Conservation (phyloP, 2,888 invertebrate genomes). For the Plagodis dolabraria region DNA sequence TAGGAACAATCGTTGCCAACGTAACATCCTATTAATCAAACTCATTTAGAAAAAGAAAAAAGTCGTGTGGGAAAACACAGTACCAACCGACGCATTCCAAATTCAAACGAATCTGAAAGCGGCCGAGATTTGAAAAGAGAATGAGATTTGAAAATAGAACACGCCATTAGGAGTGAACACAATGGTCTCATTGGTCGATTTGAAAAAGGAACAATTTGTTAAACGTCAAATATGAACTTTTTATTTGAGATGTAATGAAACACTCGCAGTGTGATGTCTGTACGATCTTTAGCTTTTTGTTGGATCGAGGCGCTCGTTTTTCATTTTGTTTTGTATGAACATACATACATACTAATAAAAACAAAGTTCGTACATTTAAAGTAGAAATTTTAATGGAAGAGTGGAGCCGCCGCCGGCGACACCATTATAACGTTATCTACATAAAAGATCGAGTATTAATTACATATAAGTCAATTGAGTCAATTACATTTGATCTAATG, state of each 20-base stretch:
- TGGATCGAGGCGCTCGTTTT: conserved; percentile 70
- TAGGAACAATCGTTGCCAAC: conserved; percentile 63
- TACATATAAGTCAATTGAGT: conserved; percentile 54
- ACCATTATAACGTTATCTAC: conserved; percentile 69
- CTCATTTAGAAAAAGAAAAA: conserved; percentile 78
- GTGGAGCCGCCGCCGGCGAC: conserved; percentile 78
- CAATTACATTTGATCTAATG: conserved; percentile 55
- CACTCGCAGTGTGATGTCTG: conserved; percentile 73
- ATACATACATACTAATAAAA: conserved; percentile 1
- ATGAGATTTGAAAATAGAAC: conserved; percentile 85
- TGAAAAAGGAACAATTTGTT: conserved; percentile 85
- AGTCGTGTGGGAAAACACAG: conserved; percentile 80
- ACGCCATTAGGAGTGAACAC: conserved; percentile 83
- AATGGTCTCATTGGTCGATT: conserved; percentile 85
- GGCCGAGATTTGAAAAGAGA: conserved; percentile 83
- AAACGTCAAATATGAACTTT: conserved; percentile 84
- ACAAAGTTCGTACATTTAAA: conserved; percentile 46
- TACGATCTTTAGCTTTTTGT: conserved; percentile 78
- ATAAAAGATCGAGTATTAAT: conserved; percentile 64
- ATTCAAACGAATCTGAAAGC: conserved; percentile 84
- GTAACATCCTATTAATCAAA: conserved; percentile 79
- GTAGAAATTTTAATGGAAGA: conserved; percentile 74
- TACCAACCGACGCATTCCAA: conserved; percentile 80
- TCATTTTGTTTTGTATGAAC: conserved; percentile 73
- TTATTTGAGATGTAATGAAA: conserved; percentile 80